phyloP scores from a whole-genome alignment of 2,797 vertebrate species.

The Eulemur mongoz region DNA sequence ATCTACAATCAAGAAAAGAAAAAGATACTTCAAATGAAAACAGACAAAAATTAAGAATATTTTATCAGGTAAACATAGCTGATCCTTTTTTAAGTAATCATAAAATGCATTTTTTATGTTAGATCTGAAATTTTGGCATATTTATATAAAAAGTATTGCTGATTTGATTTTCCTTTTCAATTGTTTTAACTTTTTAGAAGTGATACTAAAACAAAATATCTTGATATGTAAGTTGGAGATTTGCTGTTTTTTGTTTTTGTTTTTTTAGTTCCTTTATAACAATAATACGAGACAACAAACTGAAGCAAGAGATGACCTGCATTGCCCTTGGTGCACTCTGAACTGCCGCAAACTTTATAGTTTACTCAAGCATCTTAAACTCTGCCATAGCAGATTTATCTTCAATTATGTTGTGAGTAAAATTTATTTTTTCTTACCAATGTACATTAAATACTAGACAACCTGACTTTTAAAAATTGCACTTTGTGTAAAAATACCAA shows the following conservation, averaged over 20 bases:
- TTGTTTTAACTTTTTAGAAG: slow-evolving; percentile 30
- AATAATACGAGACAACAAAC: slow-evolving; percentile 99
- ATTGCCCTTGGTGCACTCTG: slow-evolving; percentile 99
- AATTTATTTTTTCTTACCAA: not conserved
- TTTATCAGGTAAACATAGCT: slow-evolving; percentile 94
- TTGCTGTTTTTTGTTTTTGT: slow-evolving; percentile 58
- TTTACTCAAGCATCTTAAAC: slow-evolving; percentile 98
- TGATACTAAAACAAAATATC: not conserved
- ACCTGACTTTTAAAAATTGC: not conserved
- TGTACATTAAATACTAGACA: not conserved
- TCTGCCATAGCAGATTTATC: slow-evolving; percentile 99
- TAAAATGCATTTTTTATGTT: not conserved
- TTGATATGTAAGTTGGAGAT: not conserved
- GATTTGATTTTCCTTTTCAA: not conserved
- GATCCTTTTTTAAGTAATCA: not conserved
- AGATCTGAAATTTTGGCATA: slow-evolving; percentile 40
- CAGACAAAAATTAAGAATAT: slow-evolving; percentile 97
- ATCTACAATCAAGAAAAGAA: slow-evolving; percentile 95
- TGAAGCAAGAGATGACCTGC: slow-evolving; percentile 96
- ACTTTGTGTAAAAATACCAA: slow-evolving; percentile 27
- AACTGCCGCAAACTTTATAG: slow-evolving; percentile 99
- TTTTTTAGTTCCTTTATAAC: slow-evolving; percentile 95
- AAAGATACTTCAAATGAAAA: slow-evolving; percentile 92
- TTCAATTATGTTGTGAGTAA: slow-evolving; percentile 98
- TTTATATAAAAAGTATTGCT: not conserved